Evolutionary conservation across 2,113 vertebrate species (phyloP).

Genomic region (Caranx ignobilis): DNA sequence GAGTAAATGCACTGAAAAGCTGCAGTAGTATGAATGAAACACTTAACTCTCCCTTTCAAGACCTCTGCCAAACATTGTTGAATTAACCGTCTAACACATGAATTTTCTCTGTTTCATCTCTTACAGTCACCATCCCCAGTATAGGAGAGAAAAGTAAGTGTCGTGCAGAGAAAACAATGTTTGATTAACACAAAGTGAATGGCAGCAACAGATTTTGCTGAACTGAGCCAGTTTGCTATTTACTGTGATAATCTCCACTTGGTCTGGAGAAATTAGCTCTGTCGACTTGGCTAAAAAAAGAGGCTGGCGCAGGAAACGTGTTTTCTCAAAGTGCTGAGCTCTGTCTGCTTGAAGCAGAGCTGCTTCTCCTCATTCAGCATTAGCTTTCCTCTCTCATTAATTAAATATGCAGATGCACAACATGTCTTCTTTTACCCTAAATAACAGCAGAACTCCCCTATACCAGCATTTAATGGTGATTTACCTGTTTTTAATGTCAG

Average conservation of each 20-base stretch:
- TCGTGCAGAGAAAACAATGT: neutral
- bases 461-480: neutral
- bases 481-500: neutral
- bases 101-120: conserved; percentile 44
- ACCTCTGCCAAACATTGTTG: neutral
- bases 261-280: conserved; percentile 33
- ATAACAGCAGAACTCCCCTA: neutral
- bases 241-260: conserved; percentile 8
- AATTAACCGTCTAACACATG: conserved; percentile 14
- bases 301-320: conserved; percentile 43
- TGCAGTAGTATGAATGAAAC: neutral
- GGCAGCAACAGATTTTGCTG: neutral
- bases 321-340: conserved; percentile 52
- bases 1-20: neutral
- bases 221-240: conserved; percentile 22
- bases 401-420: conserved; percentile 24
- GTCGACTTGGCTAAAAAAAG: conserved; percentile 35
- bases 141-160: conserved; percentile 88
- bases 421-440: conserved; percentile 5
- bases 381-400: conserved; percentile 40
- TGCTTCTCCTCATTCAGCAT: conserved; percentile 40
- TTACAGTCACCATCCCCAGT: conserved; percentile 86
- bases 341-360: conserved; percentile 10
- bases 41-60: neutral
- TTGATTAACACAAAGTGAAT: conserved; percentile 19